A percentile compares a stretch with the other conserved stretches of the same genome.
Conservation (phyloP, 2,797 vertebrate genomes). For the Botia kubotai region DNA sequence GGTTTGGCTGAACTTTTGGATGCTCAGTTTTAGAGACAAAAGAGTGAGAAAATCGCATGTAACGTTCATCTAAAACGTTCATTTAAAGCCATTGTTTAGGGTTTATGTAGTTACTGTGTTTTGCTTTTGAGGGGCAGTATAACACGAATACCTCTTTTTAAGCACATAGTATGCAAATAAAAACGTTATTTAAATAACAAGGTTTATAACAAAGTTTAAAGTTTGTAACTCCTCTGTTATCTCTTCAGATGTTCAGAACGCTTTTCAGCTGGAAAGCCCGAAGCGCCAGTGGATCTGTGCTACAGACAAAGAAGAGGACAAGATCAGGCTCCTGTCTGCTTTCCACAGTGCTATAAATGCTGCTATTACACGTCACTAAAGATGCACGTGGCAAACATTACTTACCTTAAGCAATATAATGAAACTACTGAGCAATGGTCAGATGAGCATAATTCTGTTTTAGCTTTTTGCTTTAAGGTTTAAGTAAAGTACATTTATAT, state of each 20-base stretch:
- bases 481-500: not conserved
- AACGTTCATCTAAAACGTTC: too few relatives aligned
- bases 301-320: slow-evolving; percentile 74
- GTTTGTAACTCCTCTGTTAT: not conserved
- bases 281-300: slow-evolving; percentile 79
- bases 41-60: too few relatives aligned
- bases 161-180: too few relatives aligned
- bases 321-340: slow-evolving; percentile 75
- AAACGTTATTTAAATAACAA: too few relatives aligned
- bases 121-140: too few relatives aligned
- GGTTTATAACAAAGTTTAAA: too few relatives aligned
- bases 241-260: slow-evolving; percentile 79
- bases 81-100: too few relatives aligned
- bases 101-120: too few relatives aligned
- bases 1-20: too few relatives aligned
- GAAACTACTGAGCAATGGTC: not conserved
- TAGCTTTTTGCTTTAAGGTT: not conserved
- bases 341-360: slow-evolving; percentile 70
- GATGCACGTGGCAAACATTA: not conserved
- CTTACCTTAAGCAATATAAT: not conserved
- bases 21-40: too few relatives aligned
- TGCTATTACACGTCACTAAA: slow-evolving; percentile 57
- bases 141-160: too few relatives aligned
- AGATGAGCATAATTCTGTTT: not conserved
- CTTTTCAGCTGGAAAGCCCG: slow-evolving; percentile 81